These are phyloP conservation scores for Triops cancriformis DNA, from an alignment of 1,140 invertebrate species.

Conservation along the genomic window DNA sequence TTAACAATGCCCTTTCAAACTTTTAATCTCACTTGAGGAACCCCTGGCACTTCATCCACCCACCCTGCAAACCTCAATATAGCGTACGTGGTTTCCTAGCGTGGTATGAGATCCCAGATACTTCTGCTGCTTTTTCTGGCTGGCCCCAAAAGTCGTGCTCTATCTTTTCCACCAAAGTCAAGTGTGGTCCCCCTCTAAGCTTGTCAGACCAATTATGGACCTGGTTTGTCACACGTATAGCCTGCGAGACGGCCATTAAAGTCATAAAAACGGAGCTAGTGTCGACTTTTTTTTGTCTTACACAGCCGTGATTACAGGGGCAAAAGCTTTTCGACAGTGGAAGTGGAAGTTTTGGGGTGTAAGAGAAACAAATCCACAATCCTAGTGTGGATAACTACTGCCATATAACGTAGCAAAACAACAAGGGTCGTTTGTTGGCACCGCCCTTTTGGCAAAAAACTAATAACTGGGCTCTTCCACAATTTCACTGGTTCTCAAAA, in stretches of 20 bases:
- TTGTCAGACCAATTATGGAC: conserved; percentile 13
- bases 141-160: background rate
- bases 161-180: background rate
- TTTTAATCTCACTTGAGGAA: background rate
- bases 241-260: background rate
- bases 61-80: background rate
- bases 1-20: background rate
- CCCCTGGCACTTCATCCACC: background rate
- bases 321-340: background rate
- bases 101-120: background rate
- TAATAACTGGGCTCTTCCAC: background rate
- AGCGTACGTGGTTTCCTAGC: background rate
- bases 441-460: background rate
- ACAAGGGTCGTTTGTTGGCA: background rate
- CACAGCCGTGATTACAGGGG: conserved; percentile 1
- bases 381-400: background rate
- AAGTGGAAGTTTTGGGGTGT: background rate
- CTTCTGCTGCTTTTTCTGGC: background rate
- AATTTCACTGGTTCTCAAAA: background rate
- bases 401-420: background rate
- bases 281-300: background rate
- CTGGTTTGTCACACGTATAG: conserved; percentile 13
- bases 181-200: background rate
- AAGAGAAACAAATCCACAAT: background rate
- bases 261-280: background rate